A percentile compares a stretch with the other conserved stretches of the same genome.
These are phyloP conservation scores for Anthonomus grandis DNA, from an alignment of 1,140 invertebrate genomes.

Conservation along the genomic window DNA sequence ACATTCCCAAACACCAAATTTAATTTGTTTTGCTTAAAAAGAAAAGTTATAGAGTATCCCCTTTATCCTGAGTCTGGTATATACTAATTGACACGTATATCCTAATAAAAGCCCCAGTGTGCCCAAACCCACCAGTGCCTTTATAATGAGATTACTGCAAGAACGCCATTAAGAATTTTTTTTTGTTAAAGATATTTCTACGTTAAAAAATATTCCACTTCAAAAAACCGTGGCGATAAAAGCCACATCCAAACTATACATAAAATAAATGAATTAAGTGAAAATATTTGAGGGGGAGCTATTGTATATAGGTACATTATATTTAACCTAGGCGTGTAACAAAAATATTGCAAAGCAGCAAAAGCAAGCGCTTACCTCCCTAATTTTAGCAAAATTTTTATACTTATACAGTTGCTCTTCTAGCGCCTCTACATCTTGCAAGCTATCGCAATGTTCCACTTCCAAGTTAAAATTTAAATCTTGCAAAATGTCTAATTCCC, in stretches of 20 bases:
- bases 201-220: too few species aligned
- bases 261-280: neutral
- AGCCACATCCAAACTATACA: neutral
- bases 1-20: too few species aligned
- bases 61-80: too few species aligned
- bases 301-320: neutral
- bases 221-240: neutral
- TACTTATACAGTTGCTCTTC: slow-evolving; percentile 42
- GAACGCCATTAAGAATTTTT: too few species aligned
- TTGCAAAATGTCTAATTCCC: slow-evolving; percentile 33
- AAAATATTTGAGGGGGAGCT: neutral
- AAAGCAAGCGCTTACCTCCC: slow-evolving; percentile 31
- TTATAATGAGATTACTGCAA: too few species aligned
- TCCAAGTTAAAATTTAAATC: slow-evolving; percentile 41
- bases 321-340: too few species aligned
- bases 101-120: too few species aligned
- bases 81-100: too few species aligned
- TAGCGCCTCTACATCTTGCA: slow-evolving; percentile 40
- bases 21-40: too few species aligned
- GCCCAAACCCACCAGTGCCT: too few species aligned
- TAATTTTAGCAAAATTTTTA: slow-evolving; percentile 32
- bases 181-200: too few species aligned
- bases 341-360: slow-evolving; percentile 9
- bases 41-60: too few species aligned
- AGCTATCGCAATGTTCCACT: slow-evolving; percentile 40